phyloP scores from a whole-genome alignment of 2,113 vertebrate species.

The Dipodomys ordii region DNA sequence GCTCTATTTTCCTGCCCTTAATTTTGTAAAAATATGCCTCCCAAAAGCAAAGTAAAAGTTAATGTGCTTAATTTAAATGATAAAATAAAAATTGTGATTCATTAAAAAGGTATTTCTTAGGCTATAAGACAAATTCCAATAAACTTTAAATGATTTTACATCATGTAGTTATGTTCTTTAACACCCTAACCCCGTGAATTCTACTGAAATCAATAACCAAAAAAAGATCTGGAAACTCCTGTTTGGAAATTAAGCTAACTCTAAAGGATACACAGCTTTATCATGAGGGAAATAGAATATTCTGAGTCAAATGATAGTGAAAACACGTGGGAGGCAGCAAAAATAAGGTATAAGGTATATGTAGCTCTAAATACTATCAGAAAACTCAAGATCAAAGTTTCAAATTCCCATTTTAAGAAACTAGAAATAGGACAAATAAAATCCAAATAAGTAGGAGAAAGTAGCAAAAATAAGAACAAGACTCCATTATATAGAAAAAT shows the following conservation, averaged over 20 bases:
- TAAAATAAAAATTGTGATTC: too few species aligned
- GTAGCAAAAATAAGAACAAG: neutral
- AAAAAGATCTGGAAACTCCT: neutral
- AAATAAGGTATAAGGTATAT: neutral
- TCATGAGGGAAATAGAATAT: constrained; percentile 8
- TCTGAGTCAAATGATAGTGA: constrained; percentile 32
- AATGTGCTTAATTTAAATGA: too few species aligned
- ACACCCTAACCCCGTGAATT: neutral
- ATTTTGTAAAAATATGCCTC: too few species aligned
- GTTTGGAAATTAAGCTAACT: constrained; percentile 28
- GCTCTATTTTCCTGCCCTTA: too few species aligned
- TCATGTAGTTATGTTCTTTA: neutral
- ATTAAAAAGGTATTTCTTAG: too few species aligned
- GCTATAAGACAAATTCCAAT: neutral
- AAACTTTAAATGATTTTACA: neutral
- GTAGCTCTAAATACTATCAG: constrained; percentile 5
- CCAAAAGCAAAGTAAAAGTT: too few species aligned
- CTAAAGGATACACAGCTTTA: neutral
- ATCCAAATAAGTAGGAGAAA: constrained; percentile 6
- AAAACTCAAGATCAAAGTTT: neutral
- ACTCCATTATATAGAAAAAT: neutral
- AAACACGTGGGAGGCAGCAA: neutral
- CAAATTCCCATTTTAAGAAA: neutral
- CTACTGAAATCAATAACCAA: neutral
- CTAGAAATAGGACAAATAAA: neutral